Percentiles rank a stretch among this genome's conserved stretches.
Conservation (phyloP, 2,888 invertebrate genomes). For the Tachina fera region DNA sequence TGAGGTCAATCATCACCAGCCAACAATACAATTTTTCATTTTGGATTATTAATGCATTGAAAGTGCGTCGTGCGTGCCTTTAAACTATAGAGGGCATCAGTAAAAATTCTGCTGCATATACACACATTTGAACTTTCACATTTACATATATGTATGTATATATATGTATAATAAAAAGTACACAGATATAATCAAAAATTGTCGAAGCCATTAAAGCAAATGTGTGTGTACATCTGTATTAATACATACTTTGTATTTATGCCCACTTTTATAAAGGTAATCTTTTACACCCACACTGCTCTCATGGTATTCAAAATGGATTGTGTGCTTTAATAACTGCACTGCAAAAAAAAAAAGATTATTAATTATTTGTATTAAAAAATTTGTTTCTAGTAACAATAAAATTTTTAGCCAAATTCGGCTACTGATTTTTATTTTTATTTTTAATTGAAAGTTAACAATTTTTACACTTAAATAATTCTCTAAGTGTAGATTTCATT, state of each 20-base stretch:
- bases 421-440: too few relatives aligned
- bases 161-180: neutral
- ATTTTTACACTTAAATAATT: neutral
- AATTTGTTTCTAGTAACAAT: too few relatives aligned
- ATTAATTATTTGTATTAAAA: neutral
- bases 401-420: neutral
- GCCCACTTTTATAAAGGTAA: too few relatives aligned
- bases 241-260: neutral
- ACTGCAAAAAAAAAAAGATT: neutral
- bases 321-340: neutral
- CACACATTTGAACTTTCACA: neutral
- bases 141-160: neutral
- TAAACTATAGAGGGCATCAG: slow-evolving; percentile 8
- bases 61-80: slow-evolving; percentile 37
- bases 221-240: too few relatives aligned
- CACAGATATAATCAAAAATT: slow-evolving; percentile 16
- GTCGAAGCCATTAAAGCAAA: slow-evolving; percentile 13
- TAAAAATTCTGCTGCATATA: neutral
- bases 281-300: neutral
- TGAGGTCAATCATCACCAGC: slow-evolving; percentile 61
- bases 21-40: slow-evolving; percentile 52
- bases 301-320: neutral
- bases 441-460: too few relatives aligned
- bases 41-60: slow-evolving; percentile 44
- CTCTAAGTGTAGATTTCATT: neutral